Conservation (phyloP, 2,888 invertebrate species). For the Orgyia antiqua region DNA sequence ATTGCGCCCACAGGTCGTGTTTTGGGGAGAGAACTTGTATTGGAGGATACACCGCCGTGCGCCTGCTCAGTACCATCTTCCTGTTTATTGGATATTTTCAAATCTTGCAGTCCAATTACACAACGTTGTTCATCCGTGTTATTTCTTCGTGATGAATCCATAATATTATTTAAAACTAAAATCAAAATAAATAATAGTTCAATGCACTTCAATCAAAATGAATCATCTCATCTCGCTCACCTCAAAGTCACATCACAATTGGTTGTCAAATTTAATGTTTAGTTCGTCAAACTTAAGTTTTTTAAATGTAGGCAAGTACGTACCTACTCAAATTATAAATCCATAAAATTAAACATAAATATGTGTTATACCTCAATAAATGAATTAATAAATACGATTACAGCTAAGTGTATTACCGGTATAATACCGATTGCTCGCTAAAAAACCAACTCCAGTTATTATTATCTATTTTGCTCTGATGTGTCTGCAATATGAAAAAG, state of each 20-base stretch:
- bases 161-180: constrained; percentile 19
- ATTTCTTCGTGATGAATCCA: constrained; percentile 66
- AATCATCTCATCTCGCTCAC: constrained; percentile 32
- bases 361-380: no score
- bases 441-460: no score
- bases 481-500: no score
- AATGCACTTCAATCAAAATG: constrained; percentile 34
- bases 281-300: no score
- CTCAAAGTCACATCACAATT: no score
- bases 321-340: no score
- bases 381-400: no score
- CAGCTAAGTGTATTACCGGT: no score
- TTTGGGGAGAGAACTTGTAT: constrained; percentile 60
- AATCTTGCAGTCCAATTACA: constrained; percentile 71
- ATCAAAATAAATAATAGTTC: constrained; percentile 3
- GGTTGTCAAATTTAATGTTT: constrained; percentile 30
- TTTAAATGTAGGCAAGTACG: no score
- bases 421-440: no score
- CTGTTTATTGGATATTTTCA: constrained; percentile 71
- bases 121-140: constrained; percentile 67
- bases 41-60: constrained; percentile 60
- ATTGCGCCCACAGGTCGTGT: constrained; percentile 80
- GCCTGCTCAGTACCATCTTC: constrained; percentile 73
- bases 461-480: no score
- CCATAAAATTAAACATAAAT: no score